These are phyloP conservation scores for Conchocele bisecta DNA, from an alignment of 2,888 invertebrate genomes.

Conservation along the genomic window DNA sequence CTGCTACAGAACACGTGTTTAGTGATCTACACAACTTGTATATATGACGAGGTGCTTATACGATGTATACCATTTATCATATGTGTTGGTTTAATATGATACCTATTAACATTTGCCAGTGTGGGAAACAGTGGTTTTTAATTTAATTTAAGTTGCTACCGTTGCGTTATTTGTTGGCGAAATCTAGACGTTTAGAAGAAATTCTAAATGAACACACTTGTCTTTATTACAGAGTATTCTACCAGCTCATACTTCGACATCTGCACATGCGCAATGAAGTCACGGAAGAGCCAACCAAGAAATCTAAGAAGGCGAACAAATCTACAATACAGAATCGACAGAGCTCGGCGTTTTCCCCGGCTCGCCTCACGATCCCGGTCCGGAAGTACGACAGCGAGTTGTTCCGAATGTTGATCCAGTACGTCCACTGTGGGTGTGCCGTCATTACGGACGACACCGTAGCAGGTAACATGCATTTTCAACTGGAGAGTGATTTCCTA, in stretches of 20 bases:
- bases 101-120: too few relatives aligned
- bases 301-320: slow-evolving; percentile 7
- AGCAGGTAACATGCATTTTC: slow-evolving; percentile 21
- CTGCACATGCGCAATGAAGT: too few relatives aligned
- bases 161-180: too few relatives aligned
- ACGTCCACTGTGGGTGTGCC: slow-evolving; percentile 44
- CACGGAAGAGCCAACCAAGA: slow-evolving; percentile 3
- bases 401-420: slow-evolving; percentile 51
- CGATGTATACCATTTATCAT: too few relatives aligned
- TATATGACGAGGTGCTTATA: too few relatives aligned
- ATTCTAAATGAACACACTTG: not conserved
- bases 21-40: too few relatives aligned
- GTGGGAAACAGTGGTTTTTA: too few relatives aligned
- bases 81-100: too few relatives aligned
- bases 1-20: too few relatives aligned
- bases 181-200: not conserved
- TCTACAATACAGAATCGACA: not conserved
- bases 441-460: slow-evolving; percentile 29
- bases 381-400: slow-evolving; percentile 44
- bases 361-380: slow-evolving; percentile 35
- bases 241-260: slow-evolving; percentile 51
- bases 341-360: not conserved
- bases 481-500: too few relatives aligned
- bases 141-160: too few relatives aligned
- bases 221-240: slow-evolving; percentile 47